Evolutionary conservation across 2,113 vertebrate genomes (phyloP).

Genomic region (Gopherus evgoodei): DNA sequence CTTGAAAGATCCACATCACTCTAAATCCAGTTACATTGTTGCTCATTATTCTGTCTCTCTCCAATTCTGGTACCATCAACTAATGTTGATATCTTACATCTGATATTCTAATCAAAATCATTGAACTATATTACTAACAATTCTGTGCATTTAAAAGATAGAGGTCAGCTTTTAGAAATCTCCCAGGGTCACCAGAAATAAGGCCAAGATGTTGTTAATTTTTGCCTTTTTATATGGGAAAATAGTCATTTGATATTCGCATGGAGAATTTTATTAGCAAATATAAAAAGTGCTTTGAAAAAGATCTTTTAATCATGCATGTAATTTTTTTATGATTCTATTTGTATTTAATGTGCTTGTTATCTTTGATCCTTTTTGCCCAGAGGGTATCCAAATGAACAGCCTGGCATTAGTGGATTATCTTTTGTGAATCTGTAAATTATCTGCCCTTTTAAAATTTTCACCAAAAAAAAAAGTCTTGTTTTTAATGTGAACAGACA

Average conservation of each 20-base stretch:
- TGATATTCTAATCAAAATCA: conserved; percentile 9
- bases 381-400: conserved; percentile 66
- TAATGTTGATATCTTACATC: background rate
- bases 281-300: conserved; percentile 57
- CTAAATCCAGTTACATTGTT: background rate
- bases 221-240: conserved; percentile 23
- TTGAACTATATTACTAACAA: background rate
- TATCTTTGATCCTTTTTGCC: conserved; percentile 67
- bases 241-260: conserved; percentile 52
- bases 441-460: conserved; percentile 71
- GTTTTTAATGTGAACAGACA: conserved; percentile 70
- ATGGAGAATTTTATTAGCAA: conserved; percentile 51
- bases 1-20: background rate
- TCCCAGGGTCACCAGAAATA: conserved; percentile 42
- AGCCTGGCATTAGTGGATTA: conserved; percentile 66
- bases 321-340: conserved; percentile 75
- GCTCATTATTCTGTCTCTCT: conserved; percentile 3
- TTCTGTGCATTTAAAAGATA: conserved; percentile 1
- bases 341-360: conserved; percentile 75
- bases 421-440: conserved; percentile 70
- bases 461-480: conserved; percentile 43
- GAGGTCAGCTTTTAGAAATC: conserved; percentile 11
- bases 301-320: conserved; percentile 71
- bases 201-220: background rate
- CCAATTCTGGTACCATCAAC: background rate